Conservation (phyloP, 2,797 vertebrate genomes). For the Dermochelys coriacea region DNA sequence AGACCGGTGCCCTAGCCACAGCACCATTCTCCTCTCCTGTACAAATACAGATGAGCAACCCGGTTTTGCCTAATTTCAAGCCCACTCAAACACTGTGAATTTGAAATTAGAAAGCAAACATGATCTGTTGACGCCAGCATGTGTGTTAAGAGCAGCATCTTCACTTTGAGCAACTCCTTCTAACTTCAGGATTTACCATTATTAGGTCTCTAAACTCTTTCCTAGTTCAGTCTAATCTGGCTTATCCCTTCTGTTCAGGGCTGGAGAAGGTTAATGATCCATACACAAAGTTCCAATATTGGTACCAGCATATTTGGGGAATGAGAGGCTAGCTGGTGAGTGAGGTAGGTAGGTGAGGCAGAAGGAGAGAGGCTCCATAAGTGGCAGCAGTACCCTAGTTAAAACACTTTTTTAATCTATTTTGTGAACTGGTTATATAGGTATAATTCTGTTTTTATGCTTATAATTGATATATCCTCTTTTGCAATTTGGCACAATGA, state of each 20-base stretch:
- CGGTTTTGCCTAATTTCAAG: background rate
- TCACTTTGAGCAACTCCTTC: background rate
- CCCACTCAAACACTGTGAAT: background rate
- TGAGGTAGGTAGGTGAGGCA: background rate
- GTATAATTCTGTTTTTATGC: conserved; percentile 31
- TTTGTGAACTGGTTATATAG: conserved; percentile 37
- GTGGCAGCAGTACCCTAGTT: background rate
- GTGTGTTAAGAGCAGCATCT: background rate
- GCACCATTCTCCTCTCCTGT: too few relatives aligned
- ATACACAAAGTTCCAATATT: background rate
- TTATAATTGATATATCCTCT: conserved; percentile 55
- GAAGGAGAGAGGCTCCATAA: background rate
- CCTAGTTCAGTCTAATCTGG: background rate
- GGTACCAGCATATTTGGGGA: background rate
- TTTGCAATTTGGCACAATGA: conserved; percentile 37
- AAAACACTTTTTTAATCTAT: conserved; percentile 13
- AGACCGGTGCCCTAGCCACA: too few relatives aligned
- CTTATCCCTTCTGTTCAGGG: background rate
- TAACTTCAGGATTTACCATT: background rate
- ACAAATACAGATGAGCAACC: background rate
- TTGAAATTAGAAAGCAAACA: background rate
- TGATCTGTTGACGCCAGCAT: background rate
- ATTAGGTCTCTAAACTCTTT: background rate
- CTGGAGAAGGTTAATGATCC: background rate
- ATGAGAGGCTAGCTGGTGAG: background rate